Conservation (phyloP, 2,888 invertebrate species). For the Andrena hattorfiana region DNA sequence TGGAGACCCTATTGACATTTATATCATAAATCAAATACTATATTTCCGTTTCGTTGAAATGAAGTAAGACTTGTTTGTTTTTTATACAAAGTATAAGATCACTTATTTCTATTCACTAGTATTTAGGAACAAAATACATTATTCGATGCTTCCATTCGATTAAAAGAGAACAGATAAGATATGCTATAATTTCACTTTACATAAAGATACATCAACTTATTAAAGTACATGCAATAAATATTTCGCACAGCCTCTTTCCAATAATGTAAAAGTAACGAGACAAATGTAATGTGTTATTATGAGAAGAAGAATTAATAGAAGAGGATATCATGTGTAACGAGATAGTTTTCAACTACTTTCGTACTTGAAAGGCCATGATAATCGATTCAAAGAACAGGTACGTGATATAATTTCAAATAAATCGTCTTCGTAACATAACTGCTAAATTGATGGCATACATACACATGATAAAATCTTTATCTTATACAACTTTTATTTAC, state of each 20-base stretch:
- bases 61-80: slow-evolving; percentile 4
- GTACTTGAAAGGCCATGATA: neutral
- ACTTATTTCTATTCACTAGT: slow-evolving; percentile 9
- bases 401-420: slow-evolving; percentile 18
- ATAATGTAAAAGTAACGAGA: slow-evolving; percentile 27
- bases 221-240: slow-evolving; percentile 54
- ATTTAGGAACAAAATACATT: slow-evolving; percentile 2
- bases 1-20: slow-evolving; percentile 10
- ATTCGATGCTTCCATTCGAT: slow-evolving; percentile 16
- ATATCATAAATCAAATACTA: slow-evolving; percentile 1
- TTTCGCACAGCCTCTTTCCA: slow-evolving; percentile 52
- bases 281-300: slow-evolving; percentile 21
- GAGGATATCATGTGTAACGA: slow-evolving; percentile 26
- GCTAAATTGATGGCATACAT: slow-evolving; percentile 9
- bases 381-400: slow-evolving; percentile 5
- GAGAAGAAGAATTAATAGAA: slow-evolving; percentile 15
- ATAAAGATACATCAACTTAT: slow-evolving; percentile 39
- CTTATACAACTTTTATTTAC: slow-evolving; percentile 33
- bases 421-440: slow-evolving; percentile 27
- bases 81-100: neutral
- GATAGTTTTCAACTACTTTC: neutral
- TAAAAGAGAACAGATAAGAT: slow-evolving; percentile 13
- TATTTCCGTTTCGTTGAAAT: slow-evolving; percentile 6
- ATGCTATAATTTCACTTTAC: slow-evolving; percentile 21
- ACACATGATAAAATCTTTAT: slow-evolving; percentile 26